Base-by-base conservation (phyloP, 2,888 invertebrate genomes). In the Morpho deidamia region DNA sequence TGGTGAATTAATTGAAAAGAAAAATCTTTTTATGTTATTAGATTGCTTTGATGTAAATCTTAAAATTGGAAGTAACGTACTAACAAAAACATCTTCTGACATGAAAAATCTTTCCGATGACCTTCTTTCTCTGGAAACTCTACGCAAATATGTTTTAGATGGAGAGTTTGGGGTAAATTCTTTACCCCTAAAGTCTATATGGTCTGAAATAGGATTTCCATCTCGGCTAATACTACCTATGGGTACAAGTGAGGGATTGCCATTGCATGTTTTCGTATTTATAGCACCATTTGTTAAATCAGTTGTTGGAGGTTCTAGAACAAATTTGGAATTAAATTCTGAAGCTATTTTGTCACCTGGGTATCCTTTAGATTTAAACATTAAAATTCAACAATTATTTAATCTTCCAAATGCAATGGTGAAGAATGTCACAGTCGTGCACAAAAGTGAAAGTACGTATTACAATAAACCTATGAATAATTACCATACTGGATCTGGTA, bases 331-430 rank as follows among this genome's bases (percentile, higher is more conserved):
- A 81, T 69, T 90, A n/a, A 88, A 87, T 62, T 64, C 69, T 23
- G 64, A 67, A 9, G 80, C 76, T 11, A 69, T 77, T 51, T 62
- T 82, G 50, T 91, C 74, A 76, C 94, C 66, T 65, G 93, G 93
- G n/a, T 96, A 92, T 89, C 95, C 95, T 37, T 90, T 95, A 71
- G 95, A 96, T 72, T 91, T 94, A 61, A 81, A 83, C 12, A 87
- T 93, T 64, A 83, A 91, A 52, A 90, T 92, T 48, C 81, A 67
- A 41, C 71, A 74, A 51, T 57, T 88, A 51, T 77, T 84, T 63
- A 69, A 72, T 37, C 62, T 89, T 43, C 85, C 88, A 2, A 89
- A 89, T 62, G 71, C 78, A 11, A 64, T 85, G 41, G 59, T 85
- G 0, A 87, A 83, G 67, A 81, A 85, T 53, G 61, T 83, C 34